phyloP scores from a whole-genome alignment of 37 sponge, comb jelly and placozoan species.

The Halichondria panicea region DNA sequence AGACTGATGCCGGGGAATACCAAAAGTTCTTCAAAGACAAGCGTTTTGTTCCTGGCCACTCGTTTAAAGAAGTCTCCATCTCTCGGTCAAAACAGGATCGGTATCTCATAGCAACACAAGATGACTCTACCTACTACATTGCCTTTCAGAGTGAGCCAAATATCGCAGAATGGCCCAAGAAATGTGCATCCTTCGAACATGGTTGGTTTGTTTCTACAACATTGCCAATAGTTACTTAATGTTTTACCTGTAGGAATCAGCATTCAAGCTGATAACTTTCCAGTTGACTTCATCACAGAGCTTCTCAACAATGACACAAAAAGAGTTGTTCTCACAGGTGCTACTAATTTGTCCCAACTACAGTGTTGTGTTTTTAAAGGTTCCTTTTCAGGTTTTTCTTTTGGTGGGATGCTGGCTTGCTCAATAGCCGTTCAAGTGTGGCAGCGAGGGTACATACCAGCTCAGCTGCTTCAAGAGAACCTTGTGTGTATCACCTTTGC shows the following conservation, averaged over 20 bases:
- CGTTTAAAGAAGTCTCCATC: neutral
- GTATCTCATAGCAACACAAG: neutral
- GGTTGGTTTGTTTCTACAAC: neutral
- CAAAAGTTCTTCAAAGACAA: slow-evolving; percentile 4
- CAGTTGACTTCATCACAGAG: slow-evolving; percentile 38
- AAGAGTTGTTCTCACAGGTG: slow-evolving; percentile 43
- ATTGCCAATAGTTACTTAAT: no score
- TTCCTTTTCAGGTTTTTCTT: slow-evolving; percentile 2
- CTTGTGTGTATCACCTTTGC: slow-evolving; percentile 11
- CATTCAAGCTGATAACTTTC: slow-evolving; percentile 15
- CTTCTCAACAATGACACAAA: slow-evolving; percentile 10
- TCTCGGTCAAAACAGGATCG: slow-evolving; percentile 8
- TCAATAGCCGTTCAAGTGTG: neutral
- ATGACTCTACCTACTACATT: slow-evolving; percentile 8
- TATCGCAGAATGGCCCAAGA: slow-evolving; percentile 25
- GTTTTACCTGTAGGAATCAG: slow-evolving; percentile 3
- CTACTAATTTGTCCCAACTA: no score
- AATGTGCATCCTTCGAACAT: slow-evolving; percentile 14
- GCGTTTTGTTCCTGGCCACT: neutral
- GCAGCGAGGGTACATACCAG: neutral
- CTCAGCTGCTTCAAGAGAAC: neutral
- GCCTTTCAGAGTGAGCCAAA: slow-evolving; percentile 35
- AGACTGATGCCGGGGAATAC: neutral
- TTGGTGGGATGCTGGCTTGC: slow-evolving; percentile 15
- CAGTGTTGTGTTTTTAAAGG: no score